phyloP scores from a whole-genome alignment of 2,888 invertebrate species.

The Clitarchus hookeri region DNA sequence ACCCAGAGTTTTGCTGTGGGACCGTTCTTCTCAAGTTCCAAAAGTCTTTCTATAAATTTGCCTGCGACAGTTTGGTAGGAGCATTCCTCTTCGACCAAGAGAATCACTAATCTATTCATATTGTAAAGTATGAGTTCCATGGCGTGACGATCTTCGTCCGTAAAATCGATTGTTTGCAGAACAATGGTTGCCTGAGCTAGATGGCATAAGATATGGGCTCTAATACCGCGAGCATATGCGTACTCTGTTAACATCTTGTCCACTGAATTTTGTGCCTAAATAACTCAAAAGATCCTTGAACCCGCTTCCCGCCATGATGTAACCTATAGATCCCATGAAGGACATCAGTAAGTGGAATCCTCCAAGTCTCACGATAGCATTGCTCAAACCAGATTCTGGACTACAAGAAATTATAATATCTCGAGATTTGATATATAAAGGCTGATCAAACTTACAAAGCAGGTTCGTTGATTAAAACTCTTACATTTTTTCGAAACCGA shows the following conservation, averaged over 20 bases:
- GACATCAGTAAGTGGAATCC: constrained; percentile 40
- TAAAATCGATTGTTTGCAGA: not conserved
- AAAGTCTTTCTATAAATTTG: not conserved
- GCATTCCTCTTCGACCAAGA: not conserved
- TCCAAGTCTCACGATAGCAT: constrained; percentile 41
- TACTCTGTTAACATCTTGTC: constrained; percentile 25
- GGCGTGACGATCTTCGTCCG: not conserved
- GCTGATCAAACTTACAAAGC: no score
- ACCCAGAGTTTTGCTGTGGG: constrained; percentile 37
- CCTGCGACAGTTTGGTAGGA: not conserved
- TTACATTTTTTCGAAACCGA: constrained; percentile 43
- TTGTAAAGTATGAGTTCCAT: not conserved
- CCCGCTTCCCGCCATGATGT: constrained; percentile 39
- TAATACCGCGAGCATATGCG: constrained; percentile 26
- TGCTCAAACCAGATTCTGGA: constrained; percentile 37
- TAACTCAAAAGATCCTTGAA: not conserved
- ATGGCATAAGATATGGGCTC: no score
- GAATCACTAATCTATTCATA: not conserved
- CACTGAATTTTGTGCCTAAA: no score
- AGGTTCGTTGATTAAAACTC: constrained; percentile 39
- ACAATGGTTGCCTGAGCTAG: not conserved
- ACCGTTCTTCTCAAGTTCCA: constrained; percentile 10
- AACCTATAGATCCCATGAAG: constrained; percentile 33
- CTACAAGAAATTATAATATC: constrained; percentile 46
- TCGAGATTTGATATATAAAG: no score